A percentile compares a stretch with the other conserved stretches of the same genome.
These are phyloP conservation scores for Cetoscarus ocellatus DNA, from an alignment of 2,797 vertebrate genomes.

Conservation along the genomic window DNA sequence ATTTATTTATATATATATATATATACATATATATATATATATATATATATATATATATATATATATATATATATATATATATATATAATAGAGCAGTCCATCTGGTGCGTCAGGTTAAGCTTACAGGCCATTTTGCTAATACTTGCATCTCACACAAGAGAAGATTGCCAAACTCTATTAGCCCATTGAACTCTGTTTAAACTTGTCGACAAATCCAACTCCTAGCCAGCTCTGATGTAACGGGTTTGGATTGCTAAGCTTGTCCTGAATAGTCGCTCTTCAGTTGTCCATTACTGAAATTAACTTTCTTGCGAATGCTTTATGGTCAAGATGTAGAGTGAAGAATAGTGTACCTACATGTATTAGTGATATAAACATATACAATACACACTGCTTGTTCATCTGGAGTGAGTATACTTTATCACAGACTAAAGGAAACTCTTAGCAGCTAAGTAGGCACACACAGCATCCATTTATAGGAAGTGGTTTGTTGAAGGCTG, in stretches of 20 bases:
- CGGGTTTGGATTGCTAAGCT: neutral
- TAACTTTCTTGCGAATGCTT: neutral
- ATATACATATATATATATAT: no score
- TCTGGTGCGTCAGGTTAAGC: no score
- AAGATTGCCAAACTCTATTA: neutral
- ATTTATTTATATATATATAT: no score
- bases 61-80: no score
- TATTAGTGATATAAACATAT: neutral
- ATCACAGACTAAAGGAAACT: slow-evolving; percentile 15
- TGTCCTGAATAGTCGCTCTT: neutral
- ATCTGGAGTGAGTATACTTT: slow-evolving; percentile 8
- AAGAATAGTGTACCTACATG: neutral
- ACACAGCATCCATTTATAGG: slow-evolving; percentile 34
- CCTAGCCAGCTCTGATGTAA: neutral
- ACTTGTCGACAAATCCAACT: neutral
- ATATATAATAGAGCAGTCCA: no score
- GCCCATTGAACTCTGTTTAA: neutral
- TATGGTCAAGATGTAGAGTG: neutral
- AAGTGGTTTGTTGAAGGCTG: slow-evolving; percentile 32
- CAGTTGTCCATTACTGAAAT: neutral
- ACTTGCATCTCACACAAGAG: neutral
- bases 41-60: no score
- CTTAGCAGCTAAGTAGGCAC: neutral
- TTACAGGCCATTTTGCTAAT: neutral
- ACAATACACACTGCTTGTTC: neutral